phyloP scores from a whole-genome alignment of 2,888 invertebrate genomes.

The Apantesis nais region DNA sequence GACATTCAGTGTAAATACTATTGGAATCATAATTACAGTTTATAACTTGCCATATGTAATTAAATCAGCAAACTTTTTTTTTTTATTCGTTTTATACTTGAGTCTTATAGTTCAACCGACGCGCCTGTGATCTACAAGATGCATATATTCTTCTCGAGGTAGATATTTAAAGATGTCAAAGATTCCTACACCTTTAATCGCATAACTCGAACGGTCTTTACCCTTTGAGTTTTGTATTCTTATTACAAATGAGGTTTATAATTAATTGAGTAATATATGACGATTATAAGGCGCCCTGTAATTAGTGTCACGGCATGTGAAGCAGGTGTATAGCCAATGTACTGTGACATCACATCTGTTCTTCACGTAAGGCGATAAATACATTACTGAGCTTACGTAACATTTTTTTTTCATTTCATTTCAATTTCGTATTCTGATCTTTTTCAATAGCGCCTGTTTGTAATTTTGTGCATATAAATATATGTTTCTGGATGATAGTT shows the following conservation, averaged over 20 bases:
- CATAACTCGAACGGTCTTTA: neutral
- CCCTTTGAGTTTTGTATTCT: neutral
- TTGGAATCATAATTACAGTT: neutral
- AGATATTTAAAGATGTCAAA: neutral
- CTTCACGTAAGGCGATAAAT: slow-evolving; percentile 33
- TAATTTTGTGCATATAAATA: neutral
- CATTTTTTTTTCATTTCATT: slow-evolving; percentile 32
- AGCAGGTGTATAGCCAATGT: neutral
- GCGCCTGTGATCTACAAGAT: neutral
- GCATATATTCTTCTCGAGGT: neutral
- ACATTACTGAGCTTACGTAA: slow-evolving; percentile 29
- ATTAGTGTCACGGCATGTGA: neutral
- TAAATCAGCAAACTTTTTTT: neutral
- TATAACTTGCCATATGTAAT: neutral
- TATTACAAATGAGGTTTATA: neutral
- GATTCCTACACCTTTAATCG: neutral
- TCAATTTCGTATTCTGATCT: neutral
- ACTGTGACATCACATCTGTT: slow-evolving; percentile 27
- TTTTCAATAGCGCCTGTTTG: neutral
- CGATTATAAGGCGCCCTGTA: slow-evolving; percentile 1
- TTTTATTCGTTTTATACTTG: neutral
- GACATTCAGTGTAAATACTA: neutral
- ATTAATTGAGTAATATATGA: neutral
- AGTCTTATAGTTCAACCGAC: neutral
- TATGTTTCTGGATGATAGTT: neutral